A percentile compares a stretch with the other conserved stretches of the same genome.
phyloP scores from a whole-genome alignment of 2,797 vertebrate species.

The Scolopax bukidnonensis region DNA sequence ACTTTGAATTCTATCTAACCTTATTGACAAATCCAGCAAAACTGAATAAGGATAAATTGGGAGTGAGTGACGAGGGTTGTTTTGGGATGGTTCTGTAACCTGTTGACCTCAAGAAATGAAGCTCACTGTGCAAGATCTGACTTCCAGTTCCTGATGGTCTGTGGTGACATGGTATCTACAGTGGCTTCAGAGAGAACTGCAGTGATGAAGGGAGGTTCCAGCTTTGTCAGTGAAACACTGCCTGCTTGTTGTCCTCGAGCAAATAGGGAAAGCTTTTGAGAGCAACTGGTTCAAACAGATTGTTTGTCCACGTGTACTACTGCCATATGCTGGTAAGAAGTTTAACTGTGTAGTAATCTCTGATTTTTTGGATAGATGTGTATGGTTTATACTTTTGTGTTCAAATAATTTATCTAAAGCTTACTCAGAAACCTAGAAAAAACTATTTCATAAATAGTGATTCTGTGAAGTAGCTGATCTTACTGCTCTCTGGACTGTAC shows the following conservation, averaged over 20 bases:
- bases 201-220: background rate
- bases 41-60: background rate
- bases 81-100: background rate
- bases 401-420: background rate
- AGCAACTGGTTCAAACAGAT: background rate
- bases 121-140: background rate
- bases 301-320: background rate
- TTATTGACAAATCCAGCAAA: background rate
- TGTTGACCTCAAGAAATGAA: background rate
- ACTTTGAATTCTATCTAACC: background rate
- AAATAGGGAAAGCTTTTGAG: background rate
- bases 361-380: background rate
- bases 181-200: background rate
- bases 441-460: background rate
- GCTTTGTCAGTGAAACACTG: background rate
- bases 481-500: background rate
- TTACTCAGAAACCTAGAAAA: background rate
- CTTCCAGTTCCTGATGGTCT: background rate
- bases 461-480: background rate
- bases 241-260: background rate
- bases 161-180: background rate
- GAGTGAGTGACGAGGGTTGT: too few species aligned
- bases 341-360: background rate
- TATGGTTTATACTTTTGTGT: background rate
- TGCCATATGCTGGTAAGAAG: background rate